Percentiles rank a stretch among this genome's conserved stretches.
phyloP scores from a whole-genome alignment of 2,888 invertebrate species.

The Patella pellucida region DNA sequence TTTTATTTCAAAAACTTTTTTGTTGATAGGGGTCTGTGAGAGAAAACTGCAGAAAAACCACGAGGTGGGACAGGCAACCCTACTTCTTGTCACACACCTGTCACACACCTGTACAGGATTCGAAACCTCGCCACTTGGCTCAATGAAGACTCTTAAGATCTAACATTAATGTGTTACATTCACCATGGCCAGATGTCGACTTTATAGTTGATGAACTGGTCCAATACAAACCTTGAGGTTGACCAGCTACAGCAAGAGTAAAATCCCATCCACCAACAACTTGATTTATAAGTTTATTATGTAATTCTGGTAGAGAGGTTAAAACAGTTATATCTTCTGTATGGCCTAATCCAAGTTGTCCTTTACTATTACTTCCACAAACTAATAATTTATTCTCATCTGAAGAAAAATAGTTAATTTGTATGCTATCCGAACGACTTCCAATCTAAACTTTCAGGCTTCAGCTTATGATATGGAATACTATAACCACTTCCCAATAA shows the following conservation, averaged over 20 bases:
- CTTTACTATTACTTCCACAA: conserved; percentile 61
- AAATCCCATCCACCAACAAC: conserved; percentile 64
- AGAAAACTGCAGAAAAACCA: too few species aligned
- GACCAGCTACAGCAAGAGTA: conserved; percentile 54
- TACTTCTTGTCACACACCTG: too few species aligned
- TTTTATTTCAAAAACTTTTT: too few species aligned
- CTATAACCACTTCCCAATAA: neutral
- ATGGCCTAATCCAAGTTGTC: conserved; percentile 56
- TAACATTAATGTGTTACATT: too few species aligned
- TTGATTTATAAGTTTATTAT: conserved; percentile 32
- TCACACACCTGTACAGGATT: too few species aligned
- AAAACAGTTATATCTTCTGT: conserved; percentile 35
- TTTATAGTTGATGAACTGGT: neutral
- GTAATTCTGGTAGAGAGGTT: conserved; percentile 29
- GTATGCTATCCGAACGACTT: neutral
- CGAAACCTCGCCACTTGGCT: too few species aligned
- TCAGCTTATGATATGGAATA: neutral
- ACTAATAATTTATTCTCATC: conserved; percentile 43
- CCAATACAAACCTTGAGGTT: neutral
- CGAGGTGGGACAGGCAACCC: too few species aligned
- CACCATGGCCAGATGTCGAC: conserved; percentile 8
- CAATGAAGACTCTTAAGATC: too few species aligned
- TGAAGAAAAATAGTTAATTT: conserved; percentile 26
- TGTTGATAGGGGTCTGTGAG: too few species aligned
- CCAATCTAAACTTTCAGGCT: neutral